Evolutionary conservation across 2,888 invertebrate species (phyloP).

Genomic region (Lochmaea crataegi): DNA sequence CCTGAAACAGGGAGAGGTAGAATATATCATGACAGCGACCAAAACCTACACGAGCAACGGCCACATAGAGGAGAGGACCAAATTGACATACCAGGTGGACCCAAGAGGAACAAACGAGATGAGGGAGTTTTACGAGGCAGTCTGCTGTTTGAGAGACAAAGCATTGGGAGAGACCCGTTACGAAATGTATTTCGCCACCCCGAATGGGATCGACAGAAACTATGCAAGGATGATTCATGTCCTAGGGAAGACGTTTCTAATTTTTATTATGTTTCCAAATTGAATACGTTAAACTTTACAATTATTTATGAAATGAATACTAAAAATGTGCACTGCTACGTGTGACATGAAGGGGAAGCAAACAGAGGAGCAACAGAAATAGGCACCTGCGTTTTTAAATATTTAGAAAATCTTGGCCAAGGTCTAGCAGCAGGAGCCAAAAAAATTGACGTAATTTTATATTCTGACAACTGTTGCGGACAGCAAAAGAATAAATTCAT

Average conservation of each 20-base stretch:
- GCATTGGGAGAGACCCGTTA: no score
- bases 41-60: no score
- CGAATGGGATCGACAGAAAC: no score
- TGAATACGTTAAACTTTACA: conserved; percentile 40
- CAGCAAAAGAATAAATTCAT: conserved; percentile 6
- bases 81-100: no score
- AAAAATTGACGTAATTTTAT: conserved; percentile 21
- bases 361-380: conserved; percentile 34
- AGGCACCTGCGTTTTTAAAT: conserved; percentile 34
- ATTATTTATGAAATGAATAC: conserved; percentile 34
- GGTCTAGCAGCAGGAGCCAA: conserved; percentile 19
- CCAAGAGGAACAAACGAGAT: no score
- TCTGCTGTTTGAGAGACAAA: no score
- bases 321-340: conserved; percentile 28
- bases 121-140: no score
- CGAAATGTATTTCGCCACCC: no score
- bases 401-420: conserved; percentile 18
- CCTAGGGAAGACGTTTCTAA: conserved; percentile 27
- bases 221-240: no score
- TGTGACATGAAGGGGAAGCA: conserved; percentile 8
- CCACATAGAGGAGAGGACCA: no score
- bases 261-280: conserved; percentile 39
- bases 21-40: no score
- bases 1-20: no score
- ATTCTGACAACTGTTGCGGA: conserved; percentile 29